These are phyloP conservation scores for Onthophagus sagittarius DNA, from an alignment of 2,888 invertebrate species.

Conservation along the genomic window DNA sequence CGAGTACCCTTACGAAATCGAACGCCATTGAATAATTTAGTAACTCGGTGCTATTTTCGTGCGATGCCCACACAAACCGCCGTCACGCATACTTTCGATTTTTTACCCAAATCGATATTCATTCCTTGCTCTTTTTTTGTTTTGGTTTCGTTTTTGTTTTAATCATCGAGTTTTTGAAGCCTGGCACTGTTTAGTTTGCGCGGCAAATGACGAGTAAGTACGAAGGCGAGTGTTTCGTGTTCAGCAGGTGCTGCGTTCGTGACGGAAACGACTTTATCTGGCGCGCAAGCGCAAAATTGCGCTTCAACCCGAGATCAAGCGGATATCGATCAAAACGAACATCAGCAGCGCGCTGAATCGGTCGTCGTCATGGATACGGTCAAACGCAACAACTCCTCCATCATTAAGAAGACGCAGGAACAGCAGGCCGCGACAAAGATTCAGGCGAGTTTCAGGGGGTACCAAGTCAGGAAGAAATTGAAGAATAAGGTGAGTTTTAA, in stretches of 20 bases:
- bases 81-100: neutral
- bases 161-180: neutral
- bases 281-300: conserved; percentile 37
- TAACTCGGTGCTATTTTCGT: neutral
- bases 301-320: conserved; percentile 38
- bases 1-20: neutral
- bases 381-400: conserved; percentile 35
- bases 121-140: neutral
- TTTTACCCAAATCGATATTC: neutral
- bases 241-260: conserved; percentile 46
- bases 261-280: conserved; percentile 36
- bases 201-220: conserved; percentile 5
- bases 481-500: conserved; percentile 42
- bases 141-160: neutral
- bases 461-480: conserved; percentile 53
- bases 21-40: neutral
- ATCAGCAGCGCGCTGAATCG: conserved; percentile 17
- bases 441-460: conserved; percentile 67
- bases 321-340: conserved; percentile 26
- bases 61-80: neutral
- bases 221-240: conserved; percentile 22
- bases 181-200: neutral
- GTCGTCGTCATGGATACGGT: conserved; percentile 33
- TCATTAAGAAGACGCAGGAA: conserved; percentile 39
- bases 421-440: conserved; percentile 61